phyloP scores from a whole-genome alignment of 1,140 invertebrate genomes.

The Aphis gossypii region DNA sequence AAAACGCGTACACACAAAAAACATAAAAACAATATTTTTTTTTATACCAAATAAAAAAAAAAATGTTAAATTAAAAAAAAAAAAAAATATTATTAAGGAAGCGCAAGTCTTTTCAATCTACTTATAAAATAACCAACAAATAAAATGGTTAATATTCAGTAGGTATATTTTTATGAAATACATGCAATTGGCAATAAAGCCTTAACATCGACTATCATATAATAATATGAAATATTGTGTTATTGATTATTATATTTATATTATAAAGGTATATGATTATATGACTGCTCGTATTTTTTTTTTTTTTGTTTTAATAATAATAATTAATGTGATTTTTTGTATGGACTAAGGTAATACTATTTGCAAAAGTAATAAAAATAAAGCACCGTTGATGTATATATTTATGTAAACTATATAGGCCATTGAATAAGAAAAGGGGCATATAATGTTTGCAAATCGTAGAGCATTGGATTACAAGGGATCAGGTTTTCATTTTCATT shows the following conservation, averaged over 20 bases:
- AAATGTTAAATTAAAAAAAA: no score
- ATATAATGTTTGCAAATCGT: conserved; percentile 20
- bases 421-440: background rate
- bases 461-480: conserved; percentile 43
- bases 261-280: background rate
- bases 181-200: no score
- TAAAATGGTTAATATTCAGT: no score
- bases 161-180: no score
- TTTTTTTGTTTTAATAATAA: background rate
- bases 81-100: background rate
- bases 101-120: background rate
- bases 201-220: no score
- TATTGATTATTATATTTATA: background rate
- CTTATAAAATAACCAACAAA: no score
- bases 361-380: background rate
- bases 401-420: conserved; percentile 30
- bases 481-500: conserved; percentile 45
- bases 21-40: background rate
- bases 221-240: background rate
- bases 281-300: background rate
- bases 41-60: background rate
- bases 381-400: background rate
- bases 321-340: background rate
- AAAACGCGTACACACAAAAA: background rate
- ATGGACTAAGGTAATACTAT: background rate